Conservation (phyloP, 2,888 invertebrate genomes). For the Xestobium rufovillosum region DNA sequence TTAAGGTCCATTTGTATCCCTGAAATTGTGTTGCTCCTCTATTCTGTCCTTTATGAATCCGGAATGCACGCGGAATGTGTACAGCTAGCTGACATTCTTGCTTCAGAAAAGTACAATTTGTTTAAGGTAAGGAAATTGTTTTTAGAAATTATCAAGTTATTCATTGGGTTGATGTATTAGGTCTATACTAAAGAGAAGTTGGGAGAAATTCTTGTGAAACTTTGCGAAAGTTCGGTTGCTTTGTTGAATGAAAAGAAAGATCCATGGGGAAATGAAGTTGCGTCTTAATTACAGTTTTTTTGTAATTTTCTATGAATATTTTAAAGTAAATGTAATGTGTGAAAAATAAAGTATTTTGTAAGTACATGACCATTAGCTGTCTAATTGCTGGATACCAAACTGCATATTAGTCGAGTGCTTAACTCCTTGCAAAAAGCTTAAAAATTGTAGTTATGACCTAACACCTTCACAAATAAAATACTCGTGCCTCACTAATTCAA, state of each 20-base stretch:
- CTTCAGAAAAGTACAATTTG: constrained; percentile 68
- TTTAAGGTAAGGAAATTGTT: constrained; percentile 56
- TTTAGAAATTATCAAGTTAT: constrained; percentile 30
- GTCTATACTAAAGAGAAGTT: constrained; percentile 72
- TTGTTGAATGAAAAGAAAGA: constrained; percentile 71
- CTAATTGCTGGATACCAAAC: too few relatives aligned
- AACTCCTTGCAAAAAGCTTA: too few relatives aligned
- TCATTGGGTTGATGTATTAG: too few relatives aligned
- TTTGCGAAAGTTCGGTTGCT: constrained; percentile 69
- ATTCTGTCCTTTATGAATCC: constrained; percentile 70
- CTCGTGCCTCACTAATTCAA: too few relatives aligned
- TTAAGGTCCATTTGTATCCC: constrained; percentile 78
- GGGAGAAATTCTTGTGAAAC: constrained; percentile 65
- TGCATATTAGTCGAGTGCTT: too few relatives aligned
- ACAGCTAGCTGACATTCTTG: constrained; percentile 70
- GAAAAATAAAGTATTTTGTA: too few relatives aligned
- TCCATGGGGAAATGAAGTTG: constrained; percentile 75
- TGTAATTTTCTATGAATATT: too few relatives aligned
- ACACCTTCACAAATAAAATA: too few relatives aligned
- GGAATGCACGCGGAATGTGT: constrained; percentile 70
- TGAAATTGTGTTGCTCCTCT: constrained; percentile 68
- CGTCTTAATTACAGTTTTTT: too few relatives aligned
- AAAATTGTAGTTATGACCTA: too few relatives aligned
- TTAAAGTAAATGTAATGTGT: too few relatives aligned
- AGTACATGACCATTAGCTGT: too few relatives aligned